Conservation (phyloP, 2,797 vertebrate species). For the Cryptoprocta ferox region DNA sequence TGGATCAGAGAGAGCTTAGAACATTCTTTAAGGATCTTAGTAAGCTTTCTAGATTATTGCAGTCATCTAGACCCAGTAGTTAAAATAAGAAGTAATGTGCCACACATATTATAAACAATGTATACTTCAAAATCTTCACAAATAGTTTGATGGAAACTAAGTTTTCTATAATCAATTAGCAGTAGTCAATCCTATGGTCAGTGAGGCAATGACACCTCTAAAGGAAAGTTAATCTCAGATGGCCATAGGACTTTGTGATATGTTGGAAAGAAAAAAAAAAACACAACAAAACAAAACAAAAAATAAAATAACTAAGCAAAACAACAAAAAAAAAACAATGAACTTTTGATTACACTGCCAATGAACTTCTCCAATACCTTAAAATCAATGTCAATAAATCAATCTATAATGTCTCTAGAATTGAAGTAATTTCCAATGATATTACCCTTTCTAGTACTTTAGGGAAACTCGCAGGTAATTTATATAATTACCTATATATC, state of each 20-base stretch:
- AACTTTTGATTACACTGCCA: neutral
- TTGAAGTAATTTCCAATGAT: neutral
- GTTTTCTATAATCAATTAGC: neutral
- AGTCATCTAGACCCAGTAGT: neutral
- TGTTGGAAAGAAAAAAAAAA: neutral
- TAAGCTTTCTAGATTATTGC: neutral
- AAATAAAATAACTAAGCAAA: neutral
- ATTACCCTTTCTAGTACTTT: neutral
- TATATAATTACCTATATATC: neutral
- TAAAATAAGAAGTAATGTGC: neutral
- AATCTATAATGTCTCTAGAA: neutral
- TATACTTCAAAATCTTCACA: neutral
- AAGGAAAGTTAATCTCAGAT: neutral
- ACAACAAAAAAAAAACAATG: neutral
- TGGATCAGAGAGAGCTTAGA: neutral
- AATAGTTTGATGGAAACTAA: neutral
- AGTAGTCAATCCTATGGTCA: rapidly evolving
- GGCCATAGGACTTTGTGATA: neutral
- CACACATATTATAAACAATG: neutral
- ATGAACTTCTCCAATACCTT: neutral
- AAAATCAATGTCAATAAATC: neutral
- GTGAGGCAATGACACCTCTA: neutral
- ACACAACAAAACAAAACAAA: too few relatives aligned
- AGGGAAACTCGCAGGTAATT: neutral
- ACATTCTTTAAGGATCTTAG: neutral